Conservation (phyloP, 2,888 invertebrate genomes). For the Agonopterix heracliana region DNA sequence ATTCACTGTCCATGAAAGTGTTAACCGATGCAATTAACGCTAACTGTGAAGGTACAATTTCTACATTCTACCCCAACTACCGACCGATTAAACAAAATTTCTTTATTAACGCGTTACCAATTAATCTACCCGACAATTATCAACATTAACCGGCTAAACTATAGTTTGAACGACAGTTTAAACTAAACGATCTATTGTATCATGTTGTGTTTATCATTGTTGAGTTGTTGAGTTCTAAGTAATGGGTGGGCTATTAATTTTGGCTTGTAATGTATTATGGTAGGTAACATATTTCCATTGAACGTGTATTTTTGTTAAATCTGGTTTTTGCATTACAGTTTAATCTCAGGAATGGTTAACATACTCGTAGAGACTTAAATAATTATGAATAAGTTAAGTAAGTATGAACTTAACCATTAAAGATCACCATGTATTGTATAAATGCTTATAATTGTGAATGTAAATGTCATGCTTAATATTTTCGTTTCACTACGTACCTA, state of each 20-base stretch:
- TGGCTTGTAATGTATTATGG: background rate
- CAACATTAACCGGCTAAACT: conserved; percentile 35
- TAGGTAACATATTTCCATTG: background rate
- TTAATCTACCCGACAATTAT: conserved; percentile 38
- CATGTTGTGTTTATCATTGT: conserved; percentile 35
- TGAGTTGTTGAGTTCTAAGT: background rate
- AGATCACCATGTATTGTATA: no score
- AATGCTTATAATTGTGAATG: no score
- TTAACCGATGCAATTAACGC: no score
- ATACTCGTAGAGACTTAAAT: no score
- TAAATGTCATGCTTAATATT: no score
- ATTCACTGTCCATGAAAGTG: no score
- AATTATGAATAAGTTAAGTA: no score
- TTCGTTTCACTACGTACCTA: background rate
- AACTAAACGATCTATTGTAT: conserved; percentile 27
- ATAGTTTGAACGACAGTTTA: conserved; percentile 33
- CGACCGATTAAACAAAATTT: conserved; percentile 1
- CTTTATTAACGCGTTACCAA: conserved; percentile 21
- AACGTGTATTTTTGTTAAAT: no score
- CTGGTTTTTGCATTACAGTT: no score
- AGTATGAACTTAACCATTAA: no score
- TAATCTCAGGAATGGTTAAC: no score
- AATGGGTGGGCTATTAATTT: conserved; percentile 1
- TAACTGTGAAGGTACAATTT: no score
- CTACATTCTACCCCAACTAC: background rate